phyloP scores from a whole-genome alignment of 2,888 invertebrate species.

The Tetragonisca angustula region DNA sequence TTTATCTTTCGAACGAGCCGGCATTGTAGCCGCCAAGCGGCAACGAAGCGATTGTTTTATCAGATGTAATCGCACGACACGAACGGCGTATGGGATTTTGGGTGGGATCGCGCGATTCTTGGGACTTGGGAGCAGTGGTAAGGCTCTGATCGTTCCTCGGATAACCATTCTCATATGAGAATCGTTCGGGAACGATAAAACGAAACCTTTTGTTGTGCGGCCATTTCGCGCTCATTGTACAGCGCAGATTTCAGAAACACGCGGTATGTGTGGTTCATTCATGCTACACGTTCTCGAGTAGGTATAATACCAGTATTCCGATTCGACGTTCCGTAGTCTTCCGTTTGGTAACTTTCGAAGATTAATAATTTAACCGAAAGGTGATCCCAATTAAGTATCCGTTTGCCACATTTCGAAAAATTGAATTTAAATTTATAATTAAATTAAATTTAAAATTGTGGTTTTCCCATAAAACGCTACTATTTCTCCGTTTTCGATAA shows the following conservation, averaged over 20 bases:
- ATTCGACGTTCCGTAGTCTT: background rate
- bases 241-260: background rate
- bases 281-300: background rate
- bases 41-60: background rate
- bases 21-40: background rate
- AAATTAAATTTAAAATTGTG: too few species aligned
- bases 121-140: background rate
- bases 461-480: too few species aligned
- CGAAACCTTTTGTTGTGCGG: conserved; percentile 26
- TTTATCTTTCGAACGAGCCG: background rate
- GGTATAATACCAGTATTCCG: background rate
- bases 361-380: too few species aligned
- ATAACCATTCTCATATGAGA: conserved; percentile 27
- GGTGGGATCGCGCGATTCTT: conserved; percentile 26
- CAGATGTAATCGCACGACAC: background rate
- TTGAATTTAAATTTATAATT: too few species aligned
- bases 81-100: conserved; percentile 20
- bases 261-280: conserved; percentile 8
- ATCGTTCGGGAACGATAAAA: conserved; percentile 21
- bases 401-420: too few species aligned
- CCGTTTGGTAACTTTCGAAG: too few species aligned
- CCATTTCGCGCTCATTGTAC: conserved; percentile 15
- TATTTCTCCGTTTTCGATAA: too few species aligned
- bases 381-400: too few species aligned
- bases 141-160: conserved; percentile 14